Evolutionary conservation across 2,888 invertebrate genomes (phyloP), one percentile per base, ranked within the genome.

Genomic region (Cheiracanthium punctorium): DNA sequence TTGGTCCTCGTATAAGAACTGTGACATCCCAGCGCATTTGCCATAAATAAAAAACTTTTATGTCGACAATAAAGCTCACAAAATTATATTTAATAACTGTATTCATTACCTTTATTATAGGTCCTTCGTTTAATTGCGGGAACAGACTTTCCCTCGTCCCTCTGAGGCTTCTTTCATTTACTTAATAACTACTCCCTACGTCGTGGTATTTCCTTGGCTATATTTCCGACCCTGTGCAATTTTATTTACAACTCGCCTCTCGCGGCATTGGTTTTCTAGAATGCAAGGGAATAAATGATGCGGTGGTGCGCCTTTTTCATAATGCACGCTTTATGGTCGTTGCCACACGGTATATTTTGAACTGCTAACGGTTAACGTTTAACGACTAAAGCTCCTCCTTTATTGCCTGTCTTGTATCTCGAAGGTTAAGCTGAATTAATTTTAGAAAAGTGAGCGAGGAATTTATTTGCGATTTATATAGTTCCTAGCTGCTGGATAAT

Each of bases 111-210:
- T 58, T 58, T 58, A 58, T 58, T 58, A 58, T 24, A 20, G 7
- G 5, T 37, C 24, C 20, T 24, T 24, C 20, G 24, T 58, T 58
- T 58, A 58, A 58, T 58, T 58, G 58, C 58, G 1, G 1, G 58
- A 2, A 58, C 24, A 5, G 58, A 24, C 37, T 58, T 24, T 2
- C 58, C 24, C 17, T 2, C 12, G 1, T 7, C 48, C 58, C 24
- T 24, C 24, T 1, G 24, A 17, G 43, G 58, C 20, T 58, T 58
- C 58, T 58, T 58, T 58, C 58, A 58, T 58, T 58, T 58, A 58
- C 58, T 58, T 58, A 58, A 58, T 58, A 58, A 58, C n/a, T n/a
- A n/a, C 58, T 58, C 58, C 24, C 58, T 58, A 24, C 24, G 43
- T 17, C 10, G 43, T 2, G 43, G 14, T 17, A 20, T 58, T 58